A percentile compares a stretch with the other conserved stretches of the same genome.
These are phyloP conservation scores for Umimayanthus chanpuru DNA, from an alignment of 92 coral and sea anemone genomes.

Conservation along the genomic window DNA sequence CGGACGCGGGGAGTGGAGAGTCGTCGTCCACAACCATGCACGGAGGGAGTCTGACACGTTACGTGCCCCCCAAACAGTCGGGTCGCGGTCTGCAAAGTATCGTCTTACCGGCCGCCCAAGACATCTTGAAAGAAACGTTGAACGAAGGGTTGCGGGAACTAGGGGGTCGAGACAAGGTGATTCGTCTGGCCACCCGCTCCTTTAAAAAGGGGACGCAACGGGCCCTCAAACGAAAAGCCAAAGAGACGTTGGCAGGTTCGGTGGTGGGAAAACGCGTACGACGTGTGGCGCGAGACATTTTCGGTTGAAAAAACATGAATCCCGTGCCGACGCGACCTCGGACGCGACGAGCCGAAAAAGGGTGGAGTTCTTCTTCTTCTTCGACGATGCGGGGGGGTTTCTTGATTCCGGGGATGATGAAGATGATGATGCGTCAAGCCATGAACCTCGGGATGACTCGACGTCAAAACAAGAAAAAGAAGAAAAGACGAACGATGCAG, in stretches of 20 bases:
- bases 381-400: not conserved
- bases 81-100: not conserved
- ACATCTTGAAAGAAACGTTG: no score
- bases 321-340: not conserved
- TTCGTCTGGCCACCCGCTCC: not conserved
- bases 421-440: not conserved
- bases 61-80: not conserved
- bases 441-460: no score
- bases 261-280: not conserved
- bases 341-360: not conserved
- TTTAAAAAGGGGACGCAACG: slow-evolving; percentile 13
- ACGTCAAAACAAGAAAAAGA: not conserved
- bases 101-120: no score
- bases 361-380: not conserved
- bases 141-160: no score
- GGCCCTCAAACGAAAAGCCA: slow-evolving; percentile 15
- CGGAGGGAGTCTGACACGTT: slow-evolving; percentile 7
- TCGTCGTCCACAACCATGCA: not conserved
- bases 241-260: not conserved
- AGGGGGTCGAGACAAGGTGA: no score
- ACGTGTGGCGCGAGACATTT: not conserved
- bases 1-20: not conserved
- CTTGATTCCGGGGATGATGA: no score
- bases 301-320: slow-evolving; percentile 3
- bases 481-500: not conserved